Evolutionary conservation across 2,113 vertebrate species (phyloP), one percentile per base, ranked within the genome.

Genomic region (Gymnocephalus cernua): DNA sequence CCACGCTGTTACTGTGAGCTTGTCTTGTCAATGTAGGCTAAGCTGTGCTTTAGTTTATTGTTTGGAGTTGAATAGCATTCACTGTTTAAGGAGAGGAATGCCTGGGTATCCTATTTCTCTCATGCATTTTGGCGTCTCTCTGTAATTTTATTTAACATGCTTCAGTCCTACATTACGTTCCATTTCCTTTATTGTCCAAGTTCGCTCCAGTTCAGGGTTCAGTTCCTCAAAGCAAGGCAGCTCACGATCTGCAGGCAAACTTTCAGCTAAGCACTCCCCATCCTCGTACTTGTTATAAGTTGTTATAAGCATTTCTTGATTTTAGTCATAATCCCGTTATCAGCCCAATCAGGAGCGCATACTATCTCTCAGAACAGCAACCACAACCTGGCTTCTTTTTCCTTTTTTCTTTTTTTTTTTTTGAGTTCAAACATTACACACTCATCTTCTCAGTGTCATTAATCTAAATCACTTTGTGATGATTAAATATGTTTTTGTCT

Each of bases 41-140:
- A 88, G 77, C 79, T 69, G 70, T 48, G 47, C 85, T 89, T 86
- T 79, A 38, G 50, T 79, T 74, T n/a, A 91, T 87, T 89, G 86
- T 90, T 62, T 86, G 45, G 71, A 32, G 38, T 76, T 84, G 73
- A 89, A 86, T 83, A 38, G 74, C 58, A 47, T 44, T 63, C 48
- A 77, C 38, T 76, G 50, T 86, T 74, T 67, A 70, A 80, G 56
- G 73, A 70, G 56, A 79, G 61, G 66, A 86, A 77, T 23, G 29
- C 29, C 29, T 35, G 73, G 51, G 59, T 70, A 71, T 82, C 62
- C 19, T 79, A 14, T 77, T 85, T 65, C 70, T 79, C 27, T 71
- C 16, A 13, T 48, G 48, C 18, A 6, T 89, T 74, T 82, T 73
- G 35, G 78, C 70, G 38, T 85, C 65, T 74, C 53, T 74, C 54